phyloP scores from a whole-genome alignment of 2,797 vertebrate species.

The Squalus acanthias region DNA sequence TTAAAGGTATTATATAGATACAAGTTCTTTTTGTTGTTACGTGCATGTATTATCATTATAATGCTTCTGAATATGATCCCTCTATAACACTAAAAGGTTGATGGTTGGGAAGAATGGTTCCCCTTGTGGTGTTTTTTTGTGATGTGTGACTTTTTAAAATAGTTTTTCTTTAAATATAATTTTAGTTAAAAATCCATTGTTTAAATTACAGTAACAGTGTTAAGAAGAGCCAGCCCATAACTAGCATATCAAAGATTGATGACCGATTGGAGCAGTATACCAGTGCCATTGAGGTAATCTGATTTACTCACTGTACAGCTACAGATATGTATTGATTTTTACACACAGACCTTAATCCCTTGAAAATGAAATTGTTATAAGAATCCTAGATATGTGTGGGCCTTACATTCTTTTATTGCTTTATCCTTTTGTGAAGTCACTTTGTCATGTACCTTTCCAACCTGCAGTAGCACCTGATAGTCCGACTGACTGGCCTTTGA shows the following conservation, averaged over 20 bases:
- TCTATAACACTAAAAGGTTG: background rate
- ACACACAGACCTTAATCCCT: background rate
- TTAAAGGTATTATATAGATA: background rate
- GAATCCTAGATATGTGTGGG: background rate
- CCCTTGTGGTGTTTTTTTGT: background rate
- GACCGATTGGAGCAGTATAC: constrained; percentile 80
- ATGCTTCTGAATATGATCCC: background rate
- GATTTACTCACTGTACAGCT: background rate
- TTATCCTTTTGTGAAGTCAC: background rate
- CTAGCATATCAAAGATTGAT: constrained; percentile 74
- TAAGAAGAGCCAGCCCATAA: constrained; percentile 67
- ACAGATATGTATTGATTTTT: background rate
- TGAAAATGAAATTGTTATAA: background rate
- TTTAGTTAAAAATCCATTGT: background rate
- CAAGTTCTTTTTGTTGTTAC: background rate
- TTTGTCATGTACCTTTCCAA: background rate
- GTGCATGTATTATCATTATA: background rate
- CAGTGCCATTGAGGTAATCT: constrained; percentile 76
- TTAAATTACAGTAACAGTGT: constrained; percentile 60
- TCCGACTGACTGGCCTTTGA: background rate
- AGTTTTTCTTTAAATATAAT: background rate
- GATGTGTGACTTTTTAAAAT: background rate
- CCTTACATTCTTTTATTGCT: background rate
- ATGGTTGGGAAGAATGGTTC: background rate
- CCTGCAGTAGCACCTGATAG: background rate